Conservation (phyloP, 2,888 invertebrate species). For the Malacosoma neustria region DNA sequence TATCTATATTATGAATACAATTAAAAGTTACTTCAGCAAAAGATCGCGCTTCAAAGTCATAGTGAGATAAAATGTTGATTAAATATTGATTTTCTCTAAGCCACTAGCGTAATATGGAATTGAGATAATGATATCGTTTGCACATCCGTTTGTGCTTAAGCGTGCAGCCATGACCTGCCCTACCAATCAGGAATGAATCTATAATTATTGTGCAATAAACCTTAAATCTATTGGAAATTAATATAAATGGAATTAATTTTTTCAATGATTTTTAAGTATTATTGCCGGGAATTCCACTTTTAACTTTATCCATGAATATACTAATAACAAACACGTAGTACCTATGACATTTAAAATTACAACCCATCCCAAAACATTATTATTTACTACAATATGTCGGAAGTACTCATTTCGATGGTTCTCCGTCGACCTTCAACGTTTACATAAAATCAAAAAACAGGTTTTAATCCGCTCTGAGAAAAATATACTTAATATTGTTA, state of each 20-base stretch:
- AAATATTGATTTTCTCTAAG: constrained; percentile 27
- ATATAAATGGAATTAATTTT: too few species aligned
- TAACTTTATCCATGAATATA: constrained; percentile 6
- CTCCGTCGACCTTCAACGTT: constrained; percentile 41
- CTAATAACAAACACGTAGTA: constrained; percentile 1
- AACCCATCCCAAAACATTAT: not conserved
- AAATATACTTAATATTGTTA: not conserved
- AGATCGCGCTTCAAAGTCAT: constrained; percentile 12
- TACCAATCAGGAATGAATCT: constrained; percentile 40
- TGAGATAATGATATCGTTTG: constrained; percentile 57
- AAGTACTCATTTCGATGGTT: constrained; percentile 31
- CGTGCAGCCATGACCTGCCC: constrained; percentile 70
- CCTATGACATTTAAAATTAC: not conserved
- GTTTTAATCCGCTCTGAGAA: constrained; percentile 17
- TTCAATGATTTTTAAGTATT: too few species aligned
- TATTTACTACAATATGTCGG: constrained; percentile 20
- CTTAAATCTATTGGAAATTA: too few species aligned
- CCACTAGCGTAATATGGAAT: constrained; percentile 29
- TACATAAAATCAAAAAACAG: constrained; percentile 36
- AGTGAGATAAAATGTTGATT: constrained; percentile 10
- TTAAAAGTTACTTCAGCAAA: not conserved
- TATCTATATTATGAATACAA: not conserved
- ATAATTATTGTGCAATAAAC: too few species aligned
- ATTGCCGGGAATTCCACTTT: too few species aligned
- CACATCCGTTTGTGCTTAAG: constrained; percentile 64